phyloP scores from a whole-genome alignment of 2,113 vertebrate genomes.

The Mellivora capensis region DNA sequence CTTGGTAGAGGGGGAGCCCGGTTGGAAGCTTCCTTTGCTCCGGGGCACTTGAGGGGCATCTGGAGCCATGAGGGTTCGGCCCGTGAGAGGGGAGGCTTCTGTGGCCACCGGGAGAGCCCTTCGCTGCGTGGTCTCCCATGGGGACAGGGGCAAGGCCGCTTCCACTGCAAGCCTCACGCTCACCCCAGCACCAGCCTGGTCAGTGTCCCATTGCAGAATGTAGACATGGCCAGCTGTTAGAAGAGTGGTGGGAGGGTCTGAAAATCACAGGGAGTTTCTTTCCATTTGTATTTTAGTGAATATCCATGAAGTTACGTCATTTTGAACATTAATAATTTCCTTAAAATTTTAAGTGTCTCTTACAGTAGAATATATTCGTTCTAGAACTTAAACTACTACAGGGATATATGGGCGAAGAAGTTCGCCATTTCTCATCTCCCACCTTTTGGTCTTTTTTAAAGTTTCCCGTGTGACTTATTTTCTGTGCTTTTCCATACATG shows the following conservation, averaged over 20 bases:
- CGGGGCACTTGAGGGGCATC: background rate
- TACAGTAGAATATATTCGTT: background rate
- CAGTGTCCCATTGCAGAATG: background rate
- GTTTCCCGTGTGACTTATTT: background rate
- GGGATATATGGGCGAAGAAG: background rate
- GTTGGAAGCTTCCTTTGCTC: background rate
- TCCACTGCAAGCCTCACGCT: fast-evolving
- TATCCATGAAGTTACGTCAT: background rate
- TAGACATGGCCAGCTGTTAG: fast-evolving
- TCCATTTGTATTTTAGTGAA: background rate
- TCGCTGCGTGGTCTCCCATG: fast-evolving
- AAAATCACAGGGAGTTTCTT: background rate
- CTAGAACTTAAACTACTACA: background rate
- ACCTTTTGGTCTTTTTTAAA: background rate
- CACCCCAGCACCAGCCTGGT: fast-evolving
- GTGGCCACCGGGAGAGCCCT: fast-evolving
- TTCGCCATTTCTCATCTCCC: background rate
- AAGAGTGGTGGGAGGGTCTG: background rate
- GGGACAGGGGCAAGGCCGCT: no score
- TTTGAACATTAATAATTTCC: no score
- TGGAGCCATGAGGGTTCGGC: background rate
- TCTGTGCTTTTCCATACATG: fast-evolving
- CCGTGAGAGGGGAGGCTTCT: fast-evolving
- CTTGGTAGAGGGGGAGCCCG: fast-evolving
- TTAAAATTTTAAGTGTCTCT: background rate